A percentile compares a stretch with the other conserved stretches of the same genome.
These are phyloP conservation scores for Drosophila helvetica DNA, from an alignment of 2,888 invertebrate genomes.

Conservation along the genomic window DNA sequence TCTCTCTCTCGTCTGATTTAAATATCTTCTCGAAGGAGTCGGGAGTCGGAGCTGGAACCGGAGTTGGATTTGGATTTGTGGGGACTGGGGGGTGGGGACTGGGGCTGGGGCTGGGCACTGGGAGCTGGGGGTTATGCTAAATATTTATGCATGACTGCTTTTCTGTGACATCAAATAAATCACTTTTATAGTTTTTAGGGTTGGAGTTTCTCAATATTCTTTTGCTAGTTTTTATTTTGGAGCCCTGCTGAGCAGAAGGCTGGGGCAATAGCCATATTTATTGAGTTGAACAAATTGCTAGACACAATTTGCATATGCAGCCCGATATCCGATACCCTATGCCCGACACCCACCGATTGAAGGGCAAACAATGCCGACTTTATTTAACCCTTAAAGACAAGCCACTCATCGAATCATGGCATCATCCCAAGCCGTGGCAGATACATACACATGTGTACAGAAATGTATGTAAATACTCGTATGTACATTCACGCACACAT, in stretches of 20 bases:
- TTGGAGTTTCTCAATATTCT: constrained; percentile 35
- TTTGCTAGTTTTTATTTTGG: constrained; percentile 23
- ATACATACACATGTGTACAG: background rate
- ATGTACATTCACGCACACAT: too few species aligned
- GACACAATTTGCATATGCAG: constrained; percentile 46
- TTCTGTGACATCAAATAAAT: constrained; percentile 80
- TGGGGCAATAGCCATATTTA: constrained; percentile 43
- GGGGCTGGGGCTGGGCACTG: constrained; percentile 49
- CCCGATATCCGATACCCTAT: constrained; percentile 11
- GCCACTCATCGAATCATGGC: background rate
- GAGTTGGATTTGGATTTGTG: constrained; percentile 49
- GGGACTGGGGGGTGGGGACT: constrained; percentile 11
- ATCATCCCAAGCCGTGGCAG: background rate
- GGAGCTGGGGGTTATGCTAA: constrained; percentile 72
- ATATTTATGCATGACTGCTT: constrained; percentile 79
- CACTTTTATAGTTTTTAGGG: constrained; percentile 69
- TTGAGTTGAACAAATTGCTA: constrained; percentile 55
- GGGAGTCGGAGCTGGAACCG: constrained; percentile 7
- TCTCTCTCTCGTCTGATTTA: constrained; percentile 31
- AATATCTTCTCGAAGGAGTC: constrained; percentile 37
- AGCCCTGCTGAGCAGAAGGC: constrained; percentile 28
- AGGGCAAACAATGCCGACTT: constrained; percentile 45
- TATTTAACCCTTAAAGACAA: constrained; percentile 34
- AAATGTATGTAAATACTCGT: too few species aligned
- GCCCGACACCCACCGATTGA: constrained; percentile 30